Evolutionary conservation across 2,797 vertebrate species (phyloP), one percentile per base, ranked within the genome.

Genomic region (Bucorvus abyssinicus): DNA sequence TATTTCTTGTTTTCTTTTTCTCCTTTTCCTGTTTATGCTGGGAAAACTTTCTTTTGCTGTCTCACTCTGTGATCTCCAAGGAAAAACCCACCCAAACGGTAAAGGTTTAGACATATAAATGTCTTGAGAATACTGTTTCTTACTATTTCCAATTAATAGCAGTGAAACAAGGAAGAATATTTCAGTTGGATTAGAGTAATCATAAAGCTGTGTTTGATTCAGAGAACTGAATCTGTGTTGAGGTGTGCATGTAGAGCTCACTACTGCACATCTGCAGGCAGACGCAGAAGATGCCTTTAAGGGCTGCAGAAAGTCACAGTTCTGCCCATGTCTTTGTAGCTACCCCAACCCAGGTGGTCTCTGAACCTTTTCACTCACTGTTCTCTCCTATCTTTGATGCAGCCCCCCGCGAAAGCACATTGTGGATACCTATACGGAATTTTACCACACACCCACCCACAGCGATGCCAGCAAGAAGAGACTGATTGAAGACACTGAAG

Each of bases 401-500:
- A 99, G 98, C 56, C 97, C 98, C 36, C 97, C 97, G 2, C 98
- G 99, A 89, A 99, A 99, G 96, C 98, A 98, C 36, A 95, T 96
- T 12, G 87, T 97, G 95, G 99, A 99, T 22, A 99, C 98, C 53
- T 98, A 99, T 59, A 98, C 97, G 1, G 98, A 99, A 84, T 99
- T 99, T 95, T 98, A 97, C 82, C 98, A 98, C 30, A 95, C 94
- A 1, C 97, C 98, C 4, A 97, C 98, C 12, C 98, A 98, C 52
- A 98, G 98, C 1, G 99, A 99, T 9, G 97, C 99, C 96, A 99
- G 99, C 97, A 99, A 99, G 98, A 99, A 99, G 96, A 98, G 99
- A 10, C 97, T 99, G 97, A 99, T 99, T 1, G 99, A 99, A 93
- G 99, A 99, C 96, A 99, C 99, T 0, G 99, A 99, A 94, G 99